Conservation (phyloP, 2,888 invertebrate genomes). For the Lomographa bimaculata region DNA sequence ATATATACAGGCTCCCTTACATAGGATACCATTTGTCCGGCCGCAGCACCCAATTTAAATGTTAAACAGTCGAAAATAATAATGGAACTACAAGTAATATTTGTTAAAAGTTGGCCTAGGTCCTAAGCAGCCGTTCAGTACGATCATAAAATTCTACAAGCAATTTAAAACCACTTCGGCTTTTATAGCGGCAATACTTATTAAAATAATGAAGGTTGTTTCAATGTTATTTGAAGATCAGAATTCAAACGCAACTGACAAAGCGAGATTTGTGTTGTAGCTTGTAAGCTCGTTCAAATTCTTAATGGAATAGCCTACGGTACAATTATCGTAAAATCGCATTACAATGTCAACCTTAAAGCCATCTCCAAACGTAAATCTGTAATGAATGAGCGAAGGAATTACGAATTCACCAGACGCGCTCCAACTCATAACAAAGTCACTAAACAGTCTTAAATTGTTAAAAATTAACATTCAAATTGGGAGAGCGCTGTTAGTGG, state of each 20-base stretch:
- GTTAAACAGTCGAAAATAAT: too few relatives aligned
- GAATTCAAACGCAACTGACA: slow-evolving; percentile 14
- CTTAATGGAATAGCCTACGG: slow-evolving; percentile 36
- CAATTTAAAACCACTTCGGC: slow-evolving; percentile 10
- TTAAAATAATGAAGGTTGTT: slow-evolving; percentile 13
- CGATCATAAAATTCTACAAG: slow-evolving; percentile 19
- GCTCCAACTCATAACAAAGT: slow-evolving; percentile 65
- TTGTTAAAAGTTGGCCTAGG: not conserved
- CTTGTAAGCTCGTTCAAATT: slow-evolving; percentile 40
- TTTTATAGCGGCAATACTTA: slow-evolving; percentile 11
- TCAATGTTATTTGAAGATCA: slow-evolving; percentile 16
- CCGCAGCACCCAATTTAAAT: too few relatives aligned
- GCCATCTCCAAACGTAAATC: slow-evolving; percentile 51
- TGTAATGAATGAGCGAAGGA: slow-evolving; percentile 50
- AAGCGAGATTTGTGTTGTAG: slow-evolving; percentile 19
- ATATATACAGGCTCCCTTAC: too few relatives aligned
- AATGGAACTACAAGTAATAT: too few relatives aligned
- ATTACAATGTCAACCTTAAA: slow-evolving; percentile 52
- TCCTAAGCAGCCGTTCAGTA: too few relatives aligned
- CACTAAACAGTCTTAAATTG: slow-evolving; percentile 75
- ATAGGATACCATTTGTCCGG: too few relatives aligned
- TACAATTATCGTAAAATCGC: slow-evolving; percentile 53
- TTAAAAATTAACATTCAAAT: slow-evolving; percentile 82
- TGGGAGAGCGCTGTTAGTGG: slow-evolving; percentile 77
- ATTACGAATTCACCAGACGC: slow-evolving; percentile 59